Evolutionary conservation across 1,140 invertebrate species (phyloP).

Genomic region (Vanessa tameamea): DNA sequence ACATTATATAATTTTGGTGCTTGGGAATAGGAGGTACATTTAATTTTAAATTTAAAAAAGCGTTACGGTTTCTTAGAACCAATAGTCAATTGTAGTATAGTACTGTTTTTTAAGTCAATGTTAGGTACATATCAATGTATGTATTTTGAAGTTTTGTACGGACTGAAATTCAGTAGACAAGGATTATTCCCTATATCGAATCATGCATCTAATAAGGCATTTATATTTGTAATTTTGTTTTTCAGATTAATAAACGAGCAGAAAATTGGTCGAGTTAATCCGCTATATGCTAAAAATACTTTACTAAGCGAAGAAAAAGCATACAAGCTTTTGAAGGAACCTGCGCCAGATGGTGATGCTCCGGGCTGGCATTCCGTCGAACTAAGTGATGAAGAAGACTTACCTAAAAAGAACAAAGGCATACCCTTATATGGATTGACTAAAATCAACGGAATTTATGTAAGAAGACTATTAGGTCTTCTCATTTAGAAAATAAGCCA

Average conservation of each 20-base stretch:
- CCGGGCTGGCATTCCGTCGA: conserved; percentile 35
- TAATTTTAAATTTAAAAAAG: no score
- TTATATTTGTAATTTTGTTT: neutral
- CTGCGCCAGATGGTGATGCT: conserved; percentile 52
- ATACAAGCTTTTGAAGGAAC: conserved; percentile 40
- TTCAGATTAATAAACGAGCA: neutral
- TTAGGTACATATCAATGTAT: no score
- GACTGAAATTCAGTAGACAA: no score
- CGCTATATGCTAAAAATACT: neutral
- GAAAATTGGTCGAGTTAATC: conserved; percentile 11
- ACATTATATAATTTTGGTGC: no score
- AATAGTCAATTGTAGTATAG: no score
- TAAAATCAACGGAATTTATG: conserved; percentile 55
- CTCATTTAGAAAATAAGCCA: neutral
- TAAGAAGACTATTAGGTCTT: conserved; percentile 44
- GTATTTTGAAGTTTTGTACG: no score
- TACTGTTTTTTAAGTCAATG: no score
- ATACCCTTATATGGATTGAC: conserved; percentile 39
- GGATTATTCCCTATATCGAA: no score
- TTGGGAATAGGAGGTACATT: no score
- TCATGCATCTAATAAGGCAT: neutral
- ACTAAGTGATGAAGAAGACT: conserved; percentile 12
- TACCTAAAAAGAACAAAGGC: conserved; percentile 29
- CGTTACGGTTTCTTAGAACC: no score
- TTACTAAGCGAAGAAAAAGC: conserved; percentile 42